These are phyloP conservation scores for Aptenodytes patagonicus DNA, from an alignment of 2,113 vertebrate species.

Conservation along the genomic window DNA sequence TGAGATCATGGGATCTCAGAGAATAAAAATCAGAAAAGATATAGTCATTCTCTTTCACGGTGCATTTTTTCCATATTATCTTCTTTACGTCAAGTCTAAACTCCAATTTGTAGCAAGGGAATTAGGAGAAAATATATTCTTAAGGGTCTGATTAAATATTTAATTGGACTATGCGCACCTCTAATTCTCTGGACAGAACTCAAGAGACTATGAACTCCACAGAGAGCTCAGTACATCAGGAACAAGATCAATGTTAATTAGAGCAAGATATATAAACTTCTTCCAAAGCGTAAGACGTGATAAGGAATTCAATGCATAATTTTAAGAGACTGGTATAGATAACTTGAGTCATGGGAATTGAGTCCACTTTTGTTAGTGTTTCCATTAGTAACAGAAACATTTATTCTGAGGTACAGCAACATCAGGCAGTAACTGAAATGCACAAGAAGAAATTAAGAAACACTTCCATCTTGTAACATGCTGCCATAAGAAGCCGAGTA, in stretches of 20 bases:
- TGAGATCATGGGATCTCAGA: background rate
- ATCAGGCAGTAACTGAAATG: background rate
- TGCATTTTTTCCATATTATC: background rate
- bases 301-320: conserved; percentile 26
- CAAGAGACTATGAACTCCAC: background rate
- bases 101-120: background rate
- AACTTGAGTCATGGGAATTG: background rate
- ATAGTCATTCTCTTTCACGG: background rate
- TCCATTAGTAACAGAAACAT: background rate
- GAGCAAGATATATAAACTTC: conserved; percentile 11
- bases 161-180: background rate
- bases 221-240: conserved; percentile 4
- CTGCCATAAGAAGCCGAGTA: background rate
- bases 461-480: background rate
- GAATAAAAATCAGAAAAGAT: background rate
- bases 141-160: conserved; percentile 16
- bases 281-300: background rate
- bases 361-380: background rate
- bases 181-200: background rate
- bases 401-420: background rate
- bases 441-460: background rate
- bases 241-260: conserved; percentile 41
- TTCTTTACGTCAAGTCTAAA: background rate
- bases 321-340: conserved; percentile 12
- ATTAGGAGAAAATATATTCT: conserved; percentile 8